Evolutionary conservation across 2,888 invertebrate species (phyloP), one percentile per base, ranked within the genome.

Genomic region (Agriopis aurantiaria): DNA sequence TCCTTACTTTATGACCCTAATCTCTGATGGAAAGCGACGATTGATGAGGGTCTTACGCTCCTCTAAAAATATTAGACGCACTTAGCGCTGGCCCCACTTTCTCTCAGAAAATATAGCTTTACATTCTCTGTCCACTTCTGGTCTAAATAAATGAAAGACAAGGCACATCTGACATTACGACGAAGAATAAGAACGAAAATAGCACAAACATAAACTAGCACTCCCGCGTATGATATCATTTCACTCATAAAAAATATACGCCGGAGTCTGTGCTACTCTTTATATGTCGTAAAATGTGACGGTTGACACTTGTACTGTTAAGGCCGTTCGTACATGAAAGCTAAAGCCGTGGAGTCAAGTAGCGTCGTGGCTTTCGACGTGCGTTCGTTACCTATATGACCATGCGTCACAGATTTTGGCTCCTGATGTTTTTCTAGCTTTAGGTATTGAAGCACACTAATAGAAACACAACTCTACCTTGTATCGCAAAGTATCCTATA

Each of bases 171-270:
- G 71, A 73, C 77, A 73, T 73, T 67, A 75, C 71, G 71, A 68
- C 65, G 64, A 69, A 74, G 63, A 74, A 73, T 74, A 75, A 73
- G 73, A 73, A 69, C 75, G 73, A 67, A 71, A 75, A 76, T 66
- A 69, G 70, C 33, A 53, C 59, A 46, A 62, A 73, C 74, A 71
- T 77, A 75, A 77, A 77, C 64, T 73, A 75, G 71, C 77, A 75
- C 75, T 77, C 69, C 56, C 49, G 69, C 23, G 52, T 65, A 69
- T 71, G 68, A 70, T 62, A 71, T 67, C 70, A 66, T 69, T 63
- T 73, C 69, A 64, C 73, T 74, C 74, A 71, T 75, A 72, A 73
- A 77, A 73, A 69, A 59, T 62, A 66, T 66, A 67, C 46, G 48
- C 62, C 41, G 53, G 59, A 64, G 43, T 41, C 61, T 48, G 59